phyloP scores from a whole-genome alignment of 2,113 vertebrate species.

The Ceyx margarethae region DNA sequence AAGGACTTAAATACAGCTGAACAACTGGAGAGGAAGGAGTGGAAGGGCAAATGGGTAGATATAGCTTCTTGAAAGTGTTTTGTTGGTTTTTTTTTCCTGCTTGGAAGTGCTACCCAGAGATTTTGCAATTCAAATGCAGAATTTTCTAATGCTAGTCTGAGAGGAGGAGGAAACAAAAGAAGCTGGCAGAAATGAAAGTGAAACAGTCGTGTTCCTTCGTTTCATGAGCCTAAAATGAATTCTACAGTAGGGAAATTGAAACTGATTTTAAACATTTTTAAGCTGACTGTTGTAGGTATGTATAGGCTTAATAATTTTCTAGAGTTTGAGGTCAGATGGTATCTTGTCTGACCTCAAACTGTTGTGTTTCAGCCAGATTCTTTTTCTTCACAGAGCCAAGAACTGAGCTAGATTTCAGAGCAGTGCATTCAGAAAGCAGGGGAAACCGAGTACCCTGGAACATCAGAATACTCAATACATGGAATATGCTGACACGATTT shows the following conservation, averaged over 20 bases:
- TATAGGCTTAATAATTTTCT: background rate
- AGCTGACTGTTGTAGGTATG: background rate
- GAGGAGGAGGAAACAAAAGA: conserved; percentile 8
- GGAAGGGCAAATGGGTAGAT: background rate
- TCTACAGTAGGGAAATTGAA: background rate
- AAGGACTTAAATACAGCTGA: background rate
- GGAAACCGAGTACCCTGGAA: background rate
- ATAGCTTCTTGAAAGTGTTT: background rate
- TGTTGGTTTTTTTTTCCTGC: background rate
- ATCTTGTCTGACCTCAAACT: background rate
- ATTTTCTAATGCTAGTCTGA: background rate
- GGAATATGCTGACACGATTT: background rate
- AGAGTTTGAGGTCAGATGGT: background rate
- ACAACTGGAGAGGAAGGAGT: background rate
- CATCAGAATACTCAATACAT: background rate
- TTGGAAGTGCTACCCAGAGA: background rate
- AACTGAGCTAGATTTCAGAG: background rate
- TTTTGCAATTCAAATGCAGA: conserved; percentile 32
- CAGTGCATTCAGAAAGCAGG: background rate
- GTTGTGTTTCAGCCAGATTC: conserved; percentile 5
- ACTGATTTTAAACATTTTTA: background rate
- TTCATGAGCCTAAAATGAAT: background rate
- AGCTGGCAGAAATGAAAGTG: conserved; percentile 57
- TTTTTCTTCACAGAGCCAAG: background rate
- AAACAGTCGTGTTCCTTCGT: background rate